A percentile compares a stretch with the other conserved stretches of the same genome.
Conservation (phyloP, 2,888 invertebrate species). For the Lordiphosa andalusiaca region DNA sequence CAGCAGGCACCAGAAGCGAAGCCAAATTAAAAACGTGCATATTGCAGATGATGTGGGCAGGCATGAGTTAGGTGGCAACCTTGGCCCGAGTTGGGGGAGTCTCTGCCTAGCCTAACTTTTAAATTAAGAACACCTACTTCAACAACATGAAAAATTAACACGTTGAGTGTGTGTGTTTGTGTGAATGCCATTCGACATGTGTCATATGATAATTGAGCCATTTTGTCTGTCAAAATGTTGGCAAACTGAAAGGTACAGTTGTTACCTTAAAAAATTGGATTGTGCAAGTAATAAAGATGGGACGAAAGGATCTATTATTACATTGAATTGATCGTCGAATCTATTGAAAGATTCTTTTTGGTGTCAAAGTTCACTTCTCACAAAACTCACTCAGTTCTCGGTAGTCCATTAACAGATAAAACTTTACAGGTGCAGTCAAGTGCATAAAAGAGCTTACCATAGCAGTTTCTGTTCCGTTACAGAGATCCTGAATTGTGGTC, state of each 20-base stretch:
- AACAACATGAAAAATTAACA: not conserved
- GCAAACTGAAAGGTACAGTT: constrained; percentile 5
- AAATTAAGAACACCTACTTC: constrained; percentile 9
- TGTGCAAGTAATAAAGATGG: too few species aligned
- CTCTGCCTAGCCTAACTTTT: not conserved
- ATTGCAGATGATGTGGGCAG: constrained; percentile 3
- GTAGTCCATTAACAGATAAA: too few species aligned
- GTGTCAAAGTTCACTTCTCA: too few species aligned
- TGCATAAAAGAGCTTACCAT: too few species aligned
- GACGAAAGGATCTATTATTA: too few species aligned
- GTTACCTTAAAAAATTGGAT: too few species aligned
- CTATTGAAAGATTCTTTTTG: too few species aligned
- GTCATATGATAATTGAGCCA: constrained; percentile 45
- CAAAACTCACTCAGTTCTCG: too few species aligned
- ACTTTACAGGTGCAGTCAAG: too few species aligned
- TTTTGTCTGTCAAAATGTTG: constrained; percentile 9
- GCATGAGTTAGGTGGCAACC: not conserved
- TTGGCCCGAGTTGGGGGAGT: not conserved
- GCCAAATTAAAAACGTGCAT: constrained; percentile 17
- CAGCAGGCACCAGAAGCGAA: constrained; percentile 4
- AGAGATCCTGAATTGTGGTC: too few species aligned
- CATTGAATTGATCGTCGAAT: too few species aligned
- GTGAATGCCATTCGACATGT: constrained; percentile 31
- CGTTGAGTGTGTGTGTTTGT: constrained; percentile 10
- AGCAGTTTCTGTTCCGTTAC: not conserved